phyloP scores from a whole-genome alignment of 2,888 invertebrate genomes.

The Andricus quercusramuli region DNA sequence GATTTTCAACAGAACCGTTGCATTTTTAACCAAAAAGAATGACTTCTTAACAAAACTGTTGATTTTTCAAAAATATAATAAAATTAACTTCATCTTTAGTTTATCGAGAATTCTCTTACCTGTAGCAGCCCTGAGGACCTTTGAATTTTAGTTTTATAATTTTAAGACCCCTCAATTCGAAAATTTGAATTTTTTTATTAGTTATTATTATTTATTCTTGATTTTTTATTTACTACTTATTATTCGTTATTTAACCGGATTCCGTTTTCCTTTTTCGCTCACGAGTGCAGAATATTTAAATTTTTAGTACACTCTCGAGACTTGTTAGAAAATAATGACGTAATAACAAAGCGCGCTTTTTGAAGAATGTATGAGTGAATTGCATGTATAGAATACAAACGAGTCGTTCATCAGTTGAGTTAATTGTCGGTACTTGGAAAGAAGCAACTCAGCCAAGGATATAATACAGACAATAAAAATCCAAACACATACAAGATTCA shows the following conservation, averaged over 20 bases:
- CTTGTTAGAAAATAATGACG: conserved; percentile 33
- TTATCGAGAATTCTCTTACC: no score
- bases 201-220: no score
- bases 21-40: no score
- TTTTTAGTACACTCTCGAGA: neutral
- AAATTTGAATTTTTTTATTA: neutral
- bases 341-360: conserved; percentile 37
- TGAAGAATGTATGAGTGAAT: conserved; percentile 30
- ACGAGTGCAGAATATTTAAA: conserved; percentile 1
- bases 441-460: conserved; percentile 37
- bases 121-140: no score
- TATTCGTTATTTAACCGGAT: neutral
- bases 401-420: conserved; percentile 15
- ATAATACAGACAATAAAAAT: conserved; percentile 24
- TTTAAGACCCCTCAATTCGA: neutral
- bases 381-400: conserved; percentile 9
- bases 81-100: no score
- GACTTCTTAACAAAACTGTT: no score
- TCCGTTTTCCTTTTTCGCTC: neutral
- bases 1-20: no score
- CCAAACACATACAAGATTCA: conserved; percentile 4
- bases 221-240: neutral
- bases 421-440: conserved; percentile 41
- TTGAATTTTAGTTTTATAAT: neutral
- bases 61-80: no score